phyloP scores from a whole-genome alignment of 2,888 invertebrate species.

The Nymphalis c-album region DNA sequence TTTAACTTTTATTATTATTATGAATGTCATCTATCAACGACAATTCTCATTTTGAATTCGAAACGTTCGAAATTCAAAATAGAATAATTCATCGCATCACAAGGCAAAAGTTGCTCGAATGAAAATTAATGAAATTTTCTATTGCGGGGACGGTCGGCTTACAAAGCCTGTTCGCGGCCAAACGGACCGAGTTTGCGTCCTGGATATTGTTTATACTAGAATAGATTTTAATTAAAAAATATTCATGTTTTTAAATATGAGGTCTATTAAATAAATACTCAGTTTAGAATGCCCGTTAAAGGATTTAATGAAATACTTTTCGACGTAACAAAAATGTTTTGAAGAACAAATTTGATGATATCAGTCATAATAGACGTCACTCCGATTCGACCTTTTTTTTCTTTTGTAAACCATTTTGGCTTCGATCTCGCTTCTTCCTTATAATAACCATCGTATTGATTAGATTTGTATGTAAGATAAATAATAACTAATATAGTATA shows the following conservation, averaged over 20 bases:
- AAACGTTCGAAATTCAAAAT: constrained; percentile 50
- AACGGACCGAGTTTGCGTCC: constrained; percentile 23
- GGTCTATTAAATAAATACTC: background rate
- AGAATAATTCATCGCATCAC: constrained; percentile 51
- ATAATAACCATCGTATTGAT: too few species aligned
- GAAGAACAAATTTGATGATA: too few species aligned
- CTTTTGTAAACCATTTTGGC: too few species aligned
- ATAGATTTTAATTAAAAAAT: constrained; percentile 9
- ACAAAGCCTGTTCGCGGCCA: constrained; percentile 47
- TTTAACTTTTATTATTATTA: background rate
- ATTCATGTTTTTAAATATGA: background rate
- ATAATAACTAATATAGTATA: too few species aligned
- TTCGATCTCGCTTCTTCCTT: too few species aligned
- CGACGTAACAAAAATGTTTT: background rate
- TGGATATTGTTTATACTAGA: constrained; percentile 20
- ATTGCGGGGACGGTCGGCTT: constrained; percentile 41
- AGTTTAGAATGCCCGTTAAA: background rate
- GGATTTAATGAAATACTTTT: background rate
- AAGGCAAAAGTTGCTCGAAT: constrained; percentile 58
- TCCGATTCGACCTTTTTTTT: too few species aligned
- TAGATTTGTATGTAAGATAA: too few species aligned
- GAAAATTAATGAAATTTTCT: constrained; percentile 74
- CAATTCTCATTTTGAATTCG: constrained; percentile 17
- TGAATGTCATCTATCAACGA: background rate
- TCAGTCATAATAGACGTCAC: too few species aligned